Percentiles rank a stretch among this genome's conserved stretches.
phyloP scores from a whole-genome alignment of 2,113 vertebrate genomes.

The Zosterops borbonicus region DNA sequence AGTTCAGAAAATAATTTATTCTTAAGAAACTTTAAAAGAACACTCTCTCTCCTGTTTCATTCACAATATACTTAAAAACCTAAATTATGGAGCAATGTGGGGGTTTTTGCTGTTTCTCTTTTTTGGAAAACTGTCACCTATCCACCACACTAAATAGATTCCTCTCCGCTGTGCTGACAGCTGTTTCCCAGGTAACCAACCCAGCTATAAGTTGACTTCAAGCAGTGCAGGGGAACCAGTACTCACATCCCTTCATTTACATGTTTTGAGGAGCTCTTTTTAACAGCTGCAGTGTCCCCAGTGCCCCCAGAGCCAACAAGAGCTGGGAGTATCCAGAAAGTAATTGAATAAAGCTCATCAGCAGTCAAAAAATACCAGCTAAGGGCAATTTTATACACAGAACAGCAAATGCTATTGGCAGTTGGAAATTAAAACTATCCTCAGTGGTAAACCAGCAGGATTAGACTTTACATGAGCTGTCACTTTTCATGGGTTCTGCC shows the following conservation, averaged over 20 bases:
- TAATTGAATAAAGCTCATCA: slow-evolving; percentile 45
- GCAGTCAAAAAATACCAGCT: slow-evolving; percentile 14
- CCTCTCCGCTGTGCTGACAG: slow-evolving; percentile 41
- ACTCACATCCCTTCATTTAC: background rate
- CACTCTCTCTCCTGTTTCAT: background rate
- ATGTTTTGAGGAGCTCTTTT: background rate
- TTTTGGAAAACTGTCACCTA: background rate
- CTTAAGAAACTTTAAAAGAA: background rate
- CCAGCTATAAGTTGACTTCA: slow-evolving; percentile 43
- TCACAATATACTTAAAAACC: background rate
- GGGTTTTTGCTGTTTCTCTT: background rate
- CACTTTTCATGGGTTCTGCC: background rate
- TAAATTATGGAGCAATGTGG: background rate
- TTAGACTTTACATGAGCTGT: background rate
- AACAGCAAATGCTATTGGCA: slow-evolving; percentile 24
- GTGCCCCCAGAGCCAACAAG: background rate
- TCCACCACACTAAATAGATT: slow-evolving; percentile 23
- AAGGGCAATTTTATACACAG: slow-evolving; percentile 20
- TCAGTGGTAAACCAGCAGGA: slow-evolving; percentile 33
- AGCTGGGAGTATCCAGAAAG: background rate
- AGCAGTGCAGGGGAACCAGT: background rate
- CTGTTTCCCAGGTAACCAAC: slow-evolving; percentile 67
- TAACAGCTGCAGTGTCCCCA: background rate
- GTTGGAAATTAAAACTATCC: slow-evolving; percentile 55
- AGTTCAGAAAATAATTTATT: background rate